Base-by-base conservation (phyloP, 1,140 invertebrate species). In the Patella vulgata region DNA sequence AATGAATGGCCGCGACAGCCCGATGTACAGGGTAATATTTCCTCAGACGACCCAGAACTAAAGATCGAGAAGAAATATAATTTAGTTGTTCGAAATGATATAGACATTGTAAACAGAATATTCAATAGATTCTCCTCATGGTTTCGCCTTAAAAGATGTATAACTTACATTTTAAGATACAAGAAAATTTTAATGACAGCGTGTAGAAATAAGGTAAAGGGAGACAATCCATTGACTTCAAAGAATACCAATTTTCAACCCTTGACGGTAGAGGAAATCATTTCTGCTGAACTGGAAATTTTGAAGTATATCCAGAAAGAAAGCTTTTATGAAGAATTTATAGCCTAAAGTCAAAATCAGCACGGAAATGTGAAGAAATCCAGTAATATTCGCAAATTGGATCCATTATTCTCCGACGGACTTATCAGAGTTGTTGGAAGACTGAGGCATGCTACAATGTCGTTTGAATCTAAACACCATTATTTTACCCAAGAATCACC, bases 361-460 rank as follows among this genome's bases (percentile, higher is more conserved):
- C 19, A 5, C 3, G 12, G 62, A 11, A 66, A 54, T 30, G 56
- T 21, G 11, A 23, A 36, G 2, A 66, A 50, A 12, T 21, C 54
- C 17, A 53, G 54, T 25, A 11, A 17, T 0, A 36, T 70, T 6
- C 27, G 19, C 3, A 66, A 70, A 30, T 47, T 71, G 28, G 40
- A 67, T 50, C 57, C 65, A 19, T 51, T 55, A 36, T 6, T 56
- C 11, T 25, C 52, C 17, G 33, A 58, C 4, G 68, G 51, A 14
- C 3, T 68, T 3, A 27, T 71, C 1, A 25, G 61, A 51, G 61
- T 71, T 14, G 65, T 63, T 28, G 63, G 68, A n/a, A 30, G 63
- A 44, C 31, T n/a, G n/a, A n/a, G n/a, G n/a, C n/a, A n/a, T n/a
- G 27, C 39, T n/a, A 33, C 33, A 33, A 19, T 69, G 17, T n/a